Evolutionary conservation across 2,113 vertebrate genomes (phyloP).

Genomic region (Ictalurus punctatus): DNA sequence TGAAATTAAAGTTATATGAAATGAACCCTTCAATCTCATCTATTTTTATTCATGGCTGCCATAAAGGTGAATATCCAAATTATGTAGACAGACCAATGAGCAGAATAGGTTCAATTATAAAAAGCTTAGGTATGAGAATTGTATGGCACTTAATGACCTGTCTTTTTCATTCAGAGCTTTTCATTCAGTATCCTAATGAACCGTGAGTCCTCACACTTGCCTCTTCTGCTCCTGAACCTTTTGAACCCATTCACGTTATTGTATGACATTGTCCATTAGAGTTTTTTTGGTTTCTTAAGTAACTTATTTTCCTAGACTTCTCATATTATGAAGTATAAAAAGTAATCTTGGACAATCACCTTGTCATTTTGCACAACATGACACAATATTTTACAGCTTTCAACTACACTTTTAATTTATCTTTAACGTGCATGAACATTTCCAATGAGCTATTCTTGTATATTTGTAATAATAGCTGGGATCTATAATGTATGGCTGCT

Average conservation of each 20-base stretch:
- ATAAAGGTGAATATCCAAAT: background rate
- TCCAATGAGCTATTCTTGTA: background rate
- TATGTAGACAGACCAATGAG: background rate
- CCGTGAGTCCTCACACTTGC: background rate
- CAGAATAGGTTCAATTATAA: constrained; percentile 1
- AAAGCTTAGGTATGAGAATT: background rate
- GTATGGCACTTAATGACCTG: background rate
- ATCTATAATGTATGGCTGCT: background rate
- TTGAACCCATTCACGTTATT: background rate
- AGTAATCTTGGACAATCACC: background rate
- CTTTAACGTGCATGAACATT: background rate
- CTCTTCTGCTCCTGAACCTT: background rate
- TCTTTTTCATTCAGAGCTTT: background rate
- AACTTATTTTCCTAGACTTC: background rate
- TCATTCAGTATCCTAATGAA: background rate
- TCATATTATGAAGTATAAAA: background rate
- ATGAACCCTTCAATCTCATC: background rate
- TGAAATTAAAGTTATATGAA: background rate
- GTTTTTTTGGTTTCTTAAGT: background rate
- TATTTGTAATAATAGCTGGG: background rate
- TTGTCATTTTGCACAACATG: background rate
- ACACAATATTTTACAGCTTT: background rate
- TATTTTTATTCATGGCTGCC: background rate
- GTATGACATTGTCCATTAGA: background rate
- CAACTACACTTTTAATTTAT: background rate